A percentile compares a stretch with the other conserved stretches of the same genome.
Evolutionary conservation across 1,140 invertebrate genomes (phyloP).

Genomic region (Bombus terrestris): DNA sequence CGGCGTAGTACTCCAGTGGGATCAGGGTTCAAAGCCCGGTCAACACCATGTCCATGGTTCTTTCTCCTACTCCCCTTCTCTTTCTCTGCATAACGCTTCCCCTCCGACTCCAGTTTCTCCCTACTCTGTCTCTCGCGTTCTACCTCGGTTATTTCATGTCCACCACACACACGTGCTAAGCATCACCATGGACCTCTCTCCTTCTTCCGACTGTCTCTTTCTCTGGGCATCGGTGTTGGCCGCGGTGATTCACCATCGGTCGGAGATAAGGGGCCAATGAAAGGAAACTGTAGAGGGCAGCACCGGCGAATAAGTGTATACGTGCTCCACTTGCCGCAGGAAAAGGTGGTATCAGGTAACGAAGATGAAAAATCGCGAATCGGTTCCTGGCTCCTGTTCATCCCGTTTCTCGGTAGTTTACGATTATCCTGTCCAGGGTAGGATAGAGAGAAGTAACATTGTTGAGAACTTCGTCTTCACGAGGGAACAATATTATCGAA

Average conservation of each 20-base stretch:
- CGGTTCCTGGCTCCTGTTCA: slow-evolving; percentile 35
- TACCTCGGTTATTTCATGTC: slow-evolving; percentile 62
- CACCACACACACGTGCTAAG: slow-evolving; percentile 33
- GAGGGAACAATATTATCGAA: too few species aligned
- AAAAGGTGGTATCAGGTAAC: slow-evolving; percentile 46
- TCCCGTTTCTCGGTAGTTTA: slow-evolving; percentile 13
- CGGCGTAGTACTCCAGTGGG: slow-evolving; percentile 73
- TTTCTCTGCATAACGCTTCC: neutral
- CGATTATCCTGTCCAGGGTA: neutral
- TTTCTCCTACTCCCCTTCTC: slow-evolving; percentile 33
- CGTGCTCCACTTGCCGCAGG: slow-evolving; percentile 53
- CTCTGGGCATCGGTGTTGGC: slow-evolving; percentile 39
- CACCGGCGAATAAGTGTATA: slow-evolving; percentile 48
- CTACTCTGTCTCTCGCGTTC: slow-evolving; percentile 26
- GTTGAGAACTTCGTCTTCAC: too few species aligned
- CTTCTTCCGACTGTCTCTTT: neutral
- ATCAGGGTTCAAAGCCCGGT: slow-evolving; percentile 78
- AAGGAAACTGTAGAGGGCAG: slow-evolving; percentile 63
- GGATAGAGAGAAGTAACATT: neutral
- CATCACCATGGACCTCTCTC: slow-evolving; percentile 53
- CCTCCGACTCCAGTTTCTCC: slow-evolving; percentile 8
- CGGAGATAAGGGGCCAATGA: slow-evolving; percentile 68
- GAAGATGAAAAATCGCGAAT: slow-evolving; percentile 60
- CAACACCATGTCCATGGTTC: slow-evolving; percentile 69
- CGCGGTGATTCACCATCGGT: slow-evolving; percentile 66